phyloP scores from a whole-genome alignment of 2,888 invertebrate species.

The Phortica magna region DNA sequence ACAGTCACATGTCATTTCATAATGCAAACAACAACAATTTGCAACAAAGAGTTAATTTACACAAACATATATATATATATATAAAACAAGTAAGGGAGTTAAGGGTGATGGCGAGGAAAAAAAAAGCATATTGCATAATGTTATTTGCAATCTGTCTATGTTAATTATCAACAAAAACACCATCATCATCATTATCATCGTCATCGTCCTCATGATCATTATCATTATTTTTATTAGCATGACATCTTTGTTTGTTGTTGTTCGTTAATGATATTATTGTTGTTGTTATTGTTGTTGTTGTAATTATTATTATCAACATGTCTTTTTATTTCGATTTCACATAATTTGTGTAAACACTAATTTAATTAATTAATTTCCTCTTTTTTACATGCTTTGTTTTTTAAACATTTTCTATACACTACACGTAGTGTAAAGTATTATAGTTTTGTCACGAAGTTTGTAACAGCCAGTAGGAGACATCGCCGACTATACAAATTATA shows the following conservation, averaged over 20 bases:
- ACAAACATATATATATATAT: neutral
- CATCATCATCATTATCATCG: neutral
- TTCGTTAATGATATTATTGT: neutral
- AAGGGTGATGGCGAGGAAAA: neutral
- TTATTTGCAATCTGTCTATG: neutral
- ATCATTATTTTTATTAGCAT: neutral
- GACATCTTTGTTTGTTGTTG: neutral
- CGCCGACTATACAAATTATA: too few species aligned
- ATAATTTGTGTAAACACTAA: constrained; percentile 25
- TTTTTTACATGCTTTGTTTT: constrained; percentile 10
- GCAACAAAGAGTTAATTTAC: neutral
- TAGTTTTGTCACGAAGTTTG: too few species aligned
- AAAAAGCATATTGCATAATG: constrained; percentile 1
- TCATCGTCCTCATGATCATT: too few species aligned
- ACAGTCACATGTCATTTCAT: too few species aligned
- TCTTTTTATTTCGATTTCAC: constrained; percentile 18
- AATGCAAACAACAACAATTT: neutral
- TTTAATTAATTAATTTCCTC: constrained; percentile 18
- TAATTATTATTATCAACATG: constrained; percentile 13
- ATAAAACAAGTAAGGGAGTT: neutral
- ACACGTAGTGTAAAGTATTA: too few species aligned
- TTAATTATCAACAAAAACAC: neutral
- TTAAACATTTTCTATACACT: too few species aligned
- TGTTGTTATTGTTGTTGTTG: neutral
- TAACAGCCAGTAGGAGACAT: too few species aligned